Conservation (phyloP, 2,888 invertebrate genomes). For the Ectemnius cavifrons region DNA sequence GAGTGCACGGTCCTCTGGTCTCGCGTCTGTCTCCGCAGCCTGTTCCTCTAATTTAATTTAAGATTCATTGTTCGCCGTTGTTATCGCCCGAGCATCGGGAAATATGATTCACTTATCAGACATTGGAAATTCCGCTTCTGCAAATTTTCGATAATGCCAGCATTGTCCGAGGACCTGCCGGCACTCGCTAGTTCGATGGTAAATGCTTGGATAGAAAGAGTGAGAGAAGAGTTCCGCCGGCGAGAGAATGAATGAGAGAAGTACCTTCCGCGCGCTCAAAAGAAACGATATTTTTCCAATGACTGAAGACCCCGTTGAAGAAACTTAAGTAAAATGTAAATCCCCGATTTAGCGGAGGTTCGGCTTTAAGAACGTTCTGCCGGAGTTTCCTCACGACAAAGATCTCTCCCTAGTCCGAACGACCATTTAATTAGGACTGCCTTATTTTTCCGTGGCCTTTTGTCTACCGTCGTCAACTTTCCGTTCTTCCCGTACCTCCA, state of each 20-base stretch:
- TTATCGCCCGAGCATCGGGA: constrained; percentile 46
- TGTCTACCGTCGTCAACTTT: constrained; percentile 62
- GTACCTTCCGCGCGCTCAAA: background rate
- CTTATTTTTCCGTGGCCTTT: constrained; percentile 66
- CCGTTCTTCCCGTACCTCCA: constrained; percentile 39
- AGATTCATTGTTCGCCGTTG: constrained; percentile 58
- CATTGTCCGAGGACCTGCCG: constrained; percentile 2
- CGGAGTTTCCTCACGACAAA: constrained; percentile 55
- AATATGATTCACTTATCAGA: constrained; percentile 45
- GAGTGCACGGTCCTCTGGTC: too few species aligned
- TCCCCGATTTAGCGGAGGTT: constrained; percentile 47
- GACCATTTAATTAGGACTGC: constrained; percentile 72
- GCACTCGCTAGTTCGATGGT: too few species aligned
- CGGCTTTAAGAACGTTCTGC: constrained; percentile 59
- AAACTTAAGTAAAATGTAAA: constrained; percentile 39
- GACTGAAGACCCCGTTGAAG: constrained; percentile 19
- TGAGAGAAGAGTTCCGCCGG: too few species aligned
- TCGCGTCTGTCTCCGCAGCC: constrained; percentile 37
- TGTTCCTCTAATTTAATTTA: constrained; percentile 61
- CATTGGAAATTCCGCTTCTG: constrained; percentile 25
- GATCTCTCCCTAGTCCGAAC: constrained; percentile 55
- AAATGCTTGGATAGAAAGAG: constrained; percentile 7
- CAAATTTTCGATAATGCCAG: constrained; percentile 8
- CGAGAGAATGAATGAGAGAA: too few species aligned
- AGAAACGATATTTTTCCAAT: constrained; percentile 13